Base-by-base conservation (phyloP, 2,113 vertebrate species). In the Cnemophilus loriae region DNA sequence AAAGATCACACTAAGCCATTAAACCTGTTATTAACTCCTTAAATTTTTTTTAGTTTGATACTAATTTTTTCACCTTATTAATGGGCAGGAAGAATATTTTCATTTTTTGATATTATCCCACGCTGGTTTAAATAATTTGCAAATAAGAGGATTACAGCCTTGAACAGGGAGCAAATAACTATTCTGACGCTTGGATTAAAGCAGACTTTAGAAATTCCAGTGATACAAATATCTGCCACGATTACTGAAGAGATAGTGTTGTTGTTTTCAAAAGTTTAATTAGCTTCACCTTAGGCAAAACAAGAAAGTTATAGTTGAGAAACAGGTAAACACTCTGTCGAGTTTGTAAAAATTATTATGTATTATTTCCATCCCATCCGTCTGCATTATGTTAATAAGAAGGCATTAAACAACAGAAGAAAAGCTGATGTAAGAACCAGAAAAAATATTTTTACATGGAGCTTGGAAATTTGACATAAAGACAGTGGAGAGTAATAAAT, bases 401-500 rank as follows among this genome's bases (percentile, higher is more conserved):
- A 78, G 15, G 6, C 46, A 69, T 44, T 47, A 52, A 32, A 70
- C 8, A 33, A 21, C 32, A 55, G 47, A 89, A 77, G 17, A 53
- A 69, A 77, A 39, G 7, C 6, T 77, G 56, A 78, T 41, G 5
- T 60, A 89, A 59, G 50, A 57, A 32, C 6, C 65, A 59, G 13
- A 83, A 78, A 67, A 84, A 57, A 8, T 2, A 6, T 20, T 73
- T 75, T 71, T 26, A 22, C 15, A 69, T 1, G 2, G 35, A 70
- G 12, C 23, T 76, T 63, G 30, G 26, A 76, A 77, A 18, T 63
- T 63, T 88, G 57, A 82, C 11, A 50, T 68, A 67, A 78, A 91
- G 80, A 49, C n/a, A 63, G 21, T 30, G 35, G 53, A 61, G 28
- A 89, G 71, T 90, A 94, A 91, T 78, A 74, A 92, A 86, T 85